Conservation (phyloP, 1,140 invertebrate genomes). For the Ericerus pela region DNA sequence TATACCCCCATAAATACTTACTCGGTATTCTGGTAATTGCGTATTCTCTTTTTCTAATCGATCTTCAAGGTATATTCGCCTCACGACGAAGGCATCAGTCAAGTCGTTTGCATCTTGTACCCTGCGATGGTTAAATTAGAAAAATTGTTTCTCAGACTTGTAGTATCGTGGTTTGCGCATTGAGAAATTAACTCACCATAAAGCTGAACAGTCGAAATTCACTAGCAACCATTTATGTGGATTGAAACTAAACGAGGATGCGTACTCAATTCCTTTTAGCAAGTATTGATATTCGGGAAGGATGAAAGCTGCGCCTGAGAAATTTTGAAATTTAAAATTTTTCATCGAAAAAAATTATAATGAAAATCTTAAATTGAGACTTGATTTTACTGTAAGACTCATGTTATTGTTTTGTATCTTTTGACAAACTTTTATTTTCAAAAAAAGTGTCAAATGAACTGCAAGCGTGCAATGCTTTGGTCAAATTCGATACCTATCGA, state of each 20-base stretch:
- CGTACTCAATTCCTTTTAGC: slow-evolving; percentile 63
- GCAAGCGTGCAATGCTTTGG: too few relatives aligned
- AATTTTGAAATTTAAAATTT: too few relatives aligned
- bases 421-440: too few relatives aligned
- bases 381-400: too few relatives aligned
- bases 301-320: slow-evolving; percentile 64
- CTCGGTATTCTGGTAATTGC: slow-evolving; percentile 67
- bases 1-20: slow-evolving; percentile 26
- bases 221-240: slow-evolving; percentile 84
- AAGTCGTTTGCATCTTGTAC: slow-evolving; percentile 64
- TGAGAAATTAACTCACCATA: slow-evolving; percentile 41
- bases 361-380: too few relatives aligned
- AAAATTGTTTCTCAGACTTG: background rate
- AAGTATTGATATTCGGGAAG: slow-evolving; percentile 76
- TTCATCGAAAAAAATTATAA: too few relatives aligned
- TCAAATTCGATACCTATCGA: too few relatives aligned
- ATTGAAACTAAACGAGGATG: slow-evolving; percentile 80
- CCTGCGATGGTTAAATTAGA: slow-evolving; percentile 31
- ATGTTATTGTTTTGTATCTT: too few relatives aligned
- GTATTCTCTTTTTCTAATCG: slow-evolving; percentile 16
- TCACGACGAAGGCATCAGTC: slow-evolving; percentile 77
- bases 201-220: slow-evolving; percentile 80
- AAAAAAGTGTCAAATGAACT: too few relatives aligned
- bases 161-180: background rate
- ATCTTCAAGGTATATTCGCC: slow-evolving; percentile 74